Evolutionary conservation across 2,888 invertebrate genomes (phyloP).

Genomic region (Pristionchus mayeri): DNA sequence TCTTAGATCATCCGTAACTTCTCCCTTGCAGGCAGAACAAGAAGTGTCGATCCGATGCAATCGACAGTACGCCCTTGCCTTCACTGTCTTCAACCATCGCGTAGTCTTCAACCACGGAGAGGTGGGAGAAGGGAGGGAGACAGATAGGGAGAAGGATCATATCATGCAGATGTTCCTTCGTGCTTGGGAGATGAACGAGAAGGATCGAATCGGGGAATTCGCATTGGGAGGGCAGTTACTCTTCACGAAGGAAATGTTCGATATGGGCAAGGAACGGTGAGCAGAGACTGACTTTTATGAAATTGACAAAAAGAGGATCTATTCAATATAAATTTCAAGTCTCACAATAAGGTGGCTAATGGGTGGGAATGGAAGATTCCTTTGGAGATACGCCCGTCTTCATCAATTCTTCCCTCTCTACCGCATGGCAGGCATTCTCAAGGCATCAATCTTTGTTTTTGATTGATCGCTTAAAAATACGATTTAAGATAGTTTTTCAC

Average conservation of each 20-base stretch:
- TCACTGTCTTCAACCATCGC: slow-evolving; percentile 75
- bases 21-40: not conserved
- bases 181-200: slow-evolving; percentile 70
- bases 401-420: slow-evolving; percentile 12
- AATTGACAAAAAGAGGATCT: too few relatives aligned
- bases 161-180: slow-evolving; percentile 77
- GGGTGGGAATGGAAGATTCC: too few relatives aligned
- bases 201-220: slow-evolving; percentile 68
- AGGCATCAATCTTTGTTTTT: slow-evolving; percentile 44
- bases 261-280: slow-evolving; percentile 54
- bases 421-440: slow-evolving; percentile 53
- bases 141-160: not conserved
- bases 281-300: not conserved
- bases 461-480: not conserved
- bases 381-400: not conserved
- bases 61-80: slow-evolving; percentile 54
- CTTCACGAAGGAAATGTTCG: slow-evolving; percentile 66
- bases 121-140: slow-evolving; percentile 58
- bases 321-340: too few relatives aligned
- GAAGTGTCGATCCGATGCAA: slow-evolving; percentile 3
- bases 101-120: slow-evolving; percentile 77
- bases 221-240: slow-evolving; percentile 66
- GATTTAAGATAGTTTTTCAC: slow-evolving; percentile 57
- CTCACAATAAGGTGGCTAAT: too few relatives aligned
- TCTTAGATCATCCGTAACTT: not conserved